A percentile compares a stretch with the other conserved stretches of the same genome.
Evolutionary conservation across 2,888 invertebrate genomes (phyloP).

Genomic region (Leucophenga montana): DNA sequence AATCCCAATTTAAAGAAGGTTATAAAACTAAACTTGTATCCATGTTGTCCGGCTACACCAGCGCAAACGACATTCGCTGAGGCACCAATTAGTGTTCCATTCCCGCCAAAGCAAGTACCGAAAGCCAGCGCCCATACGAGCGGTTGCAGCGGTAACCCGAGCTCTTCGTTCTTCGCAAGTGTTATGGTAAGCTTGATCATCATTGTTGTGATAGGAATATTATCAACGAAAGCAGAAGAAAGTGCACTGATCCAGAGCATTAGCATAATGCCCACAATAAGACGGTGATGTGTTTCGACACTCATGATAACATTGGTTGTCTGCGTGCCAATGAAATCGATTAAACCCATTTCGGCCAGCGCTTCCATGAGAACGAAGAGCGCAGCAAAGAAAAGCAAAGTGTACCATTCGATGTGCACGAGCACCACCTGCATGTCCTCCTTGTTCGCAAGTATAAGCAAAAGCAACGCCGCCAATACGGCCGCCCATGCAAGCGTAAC

Average conservation of each 20-base stretch:
- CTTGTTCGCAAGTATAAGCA: slow-evolving; percentile 84
- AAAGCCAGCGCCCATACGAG: slow-evolving; percentile 89
- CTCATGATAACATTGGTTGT: slow-evolving; percentile 79
- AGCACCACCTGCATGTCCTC: slow-evolving; percentile 86
- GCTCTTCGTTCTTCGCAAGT: slow-evolving; percentile 78
- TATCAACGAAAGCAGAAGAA: slow-evolving; percentile 91
- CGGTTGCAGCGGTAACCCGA: slow-evolving; percentile 84
- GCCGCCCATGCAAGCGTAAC: slow-evolving; percentile 90
- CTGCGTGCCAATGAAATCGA: slow-evolving; percentile 83
- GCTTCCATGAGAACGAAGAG: slow-evolving; percentile 94
- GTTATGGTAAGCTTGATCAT: slow-evolving; percentile 86
- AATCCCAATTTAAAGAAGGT: slow-evolving; percentile 89
- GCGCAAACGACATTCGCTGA: slow-evolving; percentile 94
- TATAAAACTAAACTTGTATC: slow-evolving; percentile 86
- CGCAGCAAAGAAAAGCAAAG: slow-evolving; percentile 89
- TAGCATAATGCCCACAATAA: slow-evolving; percentile 82
- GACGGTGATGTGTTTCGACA: slow-evolving; percentile 77
- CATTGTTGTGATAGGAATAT: slow-evolving; percentile 92
- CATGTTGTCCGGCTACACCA: slow-evolving; percentile 92
- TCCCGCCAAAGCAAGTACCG: slow-evolving; percentile 92
- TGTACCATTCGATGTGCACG: slow-evolving; percentile 90
- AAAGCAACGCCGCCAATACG: slow-evolving; percentile 83
- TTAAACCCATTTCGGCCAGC: slow-evolving; percentile 83
- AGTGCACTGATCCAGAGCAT: slow-evolving; percentile 87
- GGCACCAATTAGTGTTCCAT: slow-evolving; percentile 91